Evolutionary conservation across 53 echinoderm and acorn worm species (phyloP), one percentile per base, ranked within the genome.

Genomic region (Holothuria scabra): DNA sequence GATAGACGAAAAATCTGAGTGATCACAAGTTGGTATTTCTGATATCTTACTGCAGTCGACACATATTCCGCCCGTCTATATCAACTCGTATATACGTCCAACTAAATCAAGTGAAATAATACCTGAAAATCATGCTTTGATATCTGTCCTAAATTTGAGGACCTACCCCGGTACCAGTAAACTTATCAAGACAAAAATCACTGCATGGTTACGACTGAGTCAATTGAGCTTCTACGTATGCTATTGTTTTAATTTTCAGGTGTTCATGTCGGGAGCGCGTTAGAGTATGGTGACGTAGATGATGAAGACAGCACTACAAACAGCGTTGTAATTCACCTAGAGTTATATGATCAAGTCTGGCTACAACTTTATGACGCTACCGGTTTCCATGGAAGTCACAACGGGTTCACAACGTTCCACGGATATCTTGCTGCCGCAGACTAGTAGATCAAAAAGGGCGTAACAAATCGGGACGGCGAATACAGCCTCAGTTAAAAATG

Each of bases 291-390:
- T 3, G 62, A 61, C 7, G 37, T 61, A 1, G 82, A 81, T 37
- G 82, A 63, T 35, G 82, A 81, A 19, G 82, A 81, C 60, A 63
- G 62, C 26, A 23, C 82, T 28, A 81, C 62, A 14, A 81, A 81
- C 29, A 81, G 44, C 25, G 82, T 81, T 2, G 23, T 81, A 8
- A 19, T 81, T 2, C 82, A 81, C 65, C 62, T 81, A 5, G 37
- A 63, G 16, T 31, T 24, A 19, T 6, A 30, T 38, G 82, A 81
- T 34, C 63, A 81, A 46, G 46, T 81, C 2, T 81, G 82, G 82
- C n/a, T 81, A 37, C 82, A 64, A 34, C 61, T 81, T 21, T 81
- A 81, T 28, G 82, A 81, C 26, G 28, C 63, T 41, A 81, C 82
- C 19, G 82, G 65, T 10, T 44, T 81, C 82, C 49, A 81, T 41